A percentile compares a stretch with the other conserved stretches of the same genome.
Evolutionary conservation across 2,113 vertebrate genomes (phyloP).

Genomic region (Garra rufa): DNA sequence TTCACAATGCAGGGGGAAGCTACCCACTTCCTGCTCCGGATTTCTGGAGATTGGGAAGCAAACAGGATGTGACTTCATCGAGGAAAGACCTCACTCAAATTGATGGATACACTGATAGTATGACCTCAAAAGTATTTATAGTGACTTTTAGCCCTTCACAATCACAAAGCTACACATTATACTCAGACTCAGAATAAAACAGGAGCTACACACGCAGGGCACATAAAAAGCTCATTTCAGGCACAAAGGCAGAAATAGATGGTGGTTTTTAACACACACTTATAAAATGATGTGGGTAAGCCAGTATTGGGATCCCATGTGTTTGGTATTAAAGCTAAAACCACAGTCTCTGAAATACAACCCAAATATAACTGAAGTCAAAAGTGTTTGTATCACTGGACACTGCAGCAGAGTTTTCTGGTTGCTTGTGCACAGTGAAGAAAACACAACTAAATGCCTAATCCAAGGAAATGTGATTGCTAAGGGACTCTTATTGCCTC

Average conservation of each 20-base stretch:
- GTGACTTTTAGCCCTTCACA: not conserved
- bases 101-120: not conserved
- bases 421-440: not conserved
- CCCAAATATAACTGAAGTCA: constrained; percentile 53
- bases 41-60: constrained; percentile 67
- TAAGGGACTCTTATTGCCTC: not conserved
- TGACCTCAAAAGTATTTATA: constrained; percentile 38
- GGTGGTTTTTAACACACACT: constrained; percentile 30
- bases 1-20: constrained; percentile 44
- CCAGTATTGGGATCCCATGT: constrained; percentile 51
- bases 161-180: not conserved
- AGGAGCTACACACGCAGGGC: not conserved
- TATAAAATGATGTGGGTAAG: constrained; percentile 24
- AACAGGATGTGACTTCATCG: constrained; percentile 70
- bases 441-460: too few relatives aligned
- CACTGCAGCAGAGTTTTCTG: too few relatives aligned
- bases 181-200: not conserved
- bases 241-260: constrained; percentile 25
- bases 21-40: constrained; percentile 64
- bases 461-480: not conserved
- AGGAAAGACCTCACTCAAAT: constrained; percentile 8
- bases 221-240: not conserved
- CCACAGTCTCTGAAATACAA: constrained; percentile 21
- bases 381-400: not conserved
- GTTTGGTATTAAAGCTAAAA: constrained; percentile 65